Evolutionary conservation across 2,888 invertebrate species (phyloP), one percentile per base, ranked within the genome.

Genomic region (Pyrochroa serraticornis): DNA sequence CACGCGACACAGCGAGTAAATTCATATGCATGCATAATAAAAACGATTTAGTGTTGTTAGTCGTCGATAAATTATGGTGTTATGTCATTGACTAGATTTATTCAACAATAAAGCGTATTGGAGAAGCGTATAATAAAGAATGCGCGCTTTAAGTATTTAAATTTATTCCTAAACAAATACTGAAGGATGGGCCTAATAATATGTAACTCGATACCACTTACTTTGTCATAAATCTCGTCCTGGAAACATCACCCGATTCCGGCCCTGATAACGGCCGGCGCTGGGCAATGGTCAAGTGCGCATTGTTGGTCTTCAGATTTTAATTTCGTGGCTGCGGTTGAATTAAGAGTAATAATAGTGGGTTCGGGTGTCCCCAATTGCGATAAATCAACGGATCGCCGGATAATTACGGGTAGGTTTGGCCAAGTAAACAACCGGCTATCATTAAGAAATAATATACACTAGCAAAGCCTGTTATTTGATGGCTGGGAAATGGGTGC

Each of bases 151-250:
- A 43, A 41, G 37, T 63, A 66, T 66, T 66, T 62, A 66, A 65
- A 66, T 65, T 63, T 66, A 63, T 65, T 63, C 65, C 37, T 61
- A 65, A 64, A 59, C 62, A 65, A 67, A 67, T 65, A 67, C 60
- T 61, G 52, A 54, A 64, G 58, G 63, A 64, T 64, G 63, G 62
- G 50, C 56, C 56, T 68, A 68, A 68, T 67, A 68, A 68, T 62
- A 64, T 62, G 67, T 68, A 68, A 68, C 65, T 60, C 62, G 63
- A 68, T 59, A 63, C 63, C 65, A 66, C 62, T 67, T 67, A 68
- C 58, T 67, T 65, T 64, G 62, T 64, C 64, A 68, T 67, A 67
- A 67, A 68, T 68, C 66, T 64, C 62, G 49, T 5, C 3, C 36
- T n/a, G 10, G 43, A 34, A 48, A 63, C 51, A 45, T 49, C 56